A percentile compares a stretch with the other conserved stretches of the same genome.
Evolutionary conservation across 2,888 invertebrate genomes (phyloP).

Genomic region (Crematogaster levior): DNA sequence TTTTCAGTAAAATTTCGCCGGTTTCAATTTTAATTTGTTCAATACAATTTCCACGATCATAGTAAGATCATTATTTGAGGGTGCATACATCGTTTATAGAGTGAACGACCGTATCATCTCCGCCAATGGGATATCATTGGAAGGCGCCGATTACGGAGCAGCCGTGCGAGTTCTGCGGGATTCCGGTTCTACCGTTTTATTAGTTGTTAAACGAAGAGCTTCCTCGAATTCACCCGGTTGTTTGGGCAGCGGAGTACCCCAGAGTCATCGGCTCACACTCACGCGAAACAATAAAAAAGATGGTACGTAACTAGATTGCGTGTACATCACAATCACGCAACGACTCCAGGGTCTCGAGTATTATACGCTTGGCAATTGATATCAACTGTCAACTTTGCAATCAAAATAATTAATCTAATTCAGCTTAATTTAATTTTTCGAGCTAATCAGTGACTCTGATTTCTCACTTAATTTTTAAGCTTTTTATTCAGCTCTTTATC

Average conservation of each 20-base stretch:
- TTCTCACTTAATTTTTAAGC: background rate
- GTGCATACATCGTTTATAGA: constrained; percentile 86
- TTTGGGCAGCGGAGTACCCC: constrained; percentile 85
- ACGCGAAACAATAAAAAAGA: constrained; percentile 98
- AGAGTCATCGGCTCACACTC: constrained; percentile 93
- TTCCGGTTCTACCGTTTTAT: constrained; percentile 94
- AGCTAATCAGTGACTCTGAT: background rate
- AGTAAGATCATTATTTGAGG: background rate
- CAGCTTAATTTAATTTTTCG: background rate
- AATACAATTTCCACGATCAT: background rate
- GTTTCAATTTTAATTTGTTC: background rate
- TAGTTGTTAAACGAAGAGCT: constrained; percentile 95
- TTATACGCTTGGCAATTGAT: background rate
- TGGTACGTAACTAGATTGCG: constrained; percentile 87
- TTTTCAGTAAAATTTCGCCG: background rate
- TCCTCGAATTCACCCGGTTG: constrained; percentile 86
- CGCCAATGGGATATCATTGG: constrained; percentile 97
- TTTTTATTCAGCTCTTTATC: background rate
- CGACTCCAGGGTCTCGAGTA: no score
- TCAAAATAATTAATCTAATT: background rate
- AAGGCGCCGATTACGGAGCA: constrained; percentile 98
- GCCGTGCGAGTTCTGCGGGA: constrained; percentile 97
- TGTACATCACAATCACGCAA: background rate
- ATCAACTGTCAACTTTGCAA: background rate
- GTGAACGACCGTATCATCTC: constrained; percentile 99